These are phyloP conservation scores for Scaeva pyrastri DNA, from an alignment of 2,888 invertebrate genomes.

Conservation along the genomic window DNA sequence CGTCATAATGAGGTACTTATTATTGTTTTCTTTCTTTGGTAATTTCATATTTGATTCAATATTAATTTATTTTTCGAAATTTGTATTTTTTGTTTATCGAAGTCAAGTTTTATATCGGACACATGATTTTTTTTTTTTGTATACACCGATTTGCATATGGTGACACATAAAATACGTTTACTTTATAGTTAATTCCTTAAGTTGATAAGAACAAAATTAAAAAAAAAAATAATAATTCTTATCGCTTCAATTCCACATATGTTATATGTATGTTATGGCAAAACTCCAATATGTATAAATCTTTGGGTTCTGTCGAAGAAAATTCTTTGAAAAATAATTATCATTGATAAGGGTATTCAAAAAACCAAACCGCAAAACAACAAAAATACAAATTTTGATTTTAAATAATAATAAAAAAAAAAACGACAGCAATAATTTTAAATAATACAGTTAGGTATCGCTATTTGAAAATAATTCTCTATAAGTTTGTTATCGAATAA, in stretches of 20 bases:
- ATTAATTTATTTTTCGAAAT: too few relatives aligned
- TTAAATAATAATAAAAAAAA: conserved; percentile 24
- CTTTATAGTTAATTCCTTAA: neutral
- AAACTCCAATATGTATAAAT: conserved; percentile 52
- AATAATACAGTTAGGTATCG: conserved; percentile 56
- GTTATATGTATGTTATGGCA: conserved; percentile 64
- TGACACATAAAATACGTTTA: conserved; percentile 11
- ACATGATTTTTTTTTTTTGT: neutral
- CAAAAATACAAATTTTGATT: conserved; percentile 33
- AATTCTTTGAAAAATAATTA: conserved; percentile 50
- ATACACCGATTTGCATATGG: neutral
- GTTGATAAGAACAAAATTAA: conserved; percentile 10
- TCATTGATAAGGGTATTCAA: conserved; percentile 45
- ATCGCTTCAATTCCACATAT: conserved; percentile 10
- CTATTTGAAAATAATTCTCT: conserved; percentile 53
- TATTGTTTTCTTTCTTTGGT: too few relatives aligned
- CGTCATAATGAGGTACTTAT: too few relatives aligned
- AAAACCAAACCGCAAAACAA: conserved; percentile 33
- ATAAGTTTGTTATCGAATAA: conserved; percentile 74
- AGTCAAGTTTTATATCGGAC: too few relatives aligned
- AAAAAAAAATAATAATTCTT: neutral
- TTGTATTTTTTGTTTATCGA: too few relatives aligned
- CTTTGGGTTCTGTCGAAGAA: conserved; percentile 25
- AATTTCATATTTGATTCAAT: too few relatives aligned
- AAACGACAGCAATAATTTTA: conserved; percentile 23